Percentiles rank a stretch among this genome's conserved stretches.
Conservation (phyloP, 2,113 vertebrate genomes). For the Thamnophis sirtalis region DNA sequence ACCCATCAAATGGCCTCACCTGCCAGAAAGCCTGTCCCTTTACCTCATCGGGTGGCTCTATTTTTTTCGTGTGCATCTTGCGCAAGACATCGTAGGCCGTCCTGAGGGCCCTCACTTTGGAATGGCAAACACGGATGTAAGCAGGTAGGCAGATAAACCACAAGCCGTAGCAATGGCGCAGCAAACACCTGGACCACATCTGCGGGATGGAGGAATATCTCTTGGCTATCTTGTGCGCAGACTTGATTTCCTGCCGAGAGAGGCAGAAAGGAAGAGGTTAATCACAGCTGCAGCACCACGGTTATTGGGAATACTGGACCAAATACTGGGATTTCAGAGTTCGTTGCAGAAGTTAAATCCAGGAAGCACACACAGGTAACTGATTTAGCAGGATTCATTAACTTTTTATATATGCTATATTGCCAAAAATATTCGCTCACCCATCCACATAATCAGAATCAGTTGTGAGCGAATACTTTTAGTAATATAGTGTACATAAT, state of each 20-base stretch:
- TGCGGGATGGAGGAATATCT: conserved; percentile 91
- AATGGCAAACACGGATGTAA: conserved; percentile 87
- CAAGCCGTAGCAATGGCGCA: conserved; percentile 91
- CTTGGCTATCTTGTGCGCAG: conserved; percentile 92
- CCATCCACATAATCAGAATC: no score
- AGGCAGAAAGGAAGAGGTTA: neutral
- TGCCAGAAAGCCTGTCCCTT: rapidly evolving
- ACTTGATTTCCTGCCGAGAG: conserved; percentile 87
- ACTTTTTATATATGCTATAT: no score
- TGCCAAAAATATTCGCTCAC: no score
- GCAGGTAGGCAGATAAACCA: conserved; percentile 98
- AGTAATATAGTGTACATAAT: no score
- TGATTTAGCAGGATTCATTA: no score
- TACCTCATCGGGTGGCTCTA: conserved; percentile 97
- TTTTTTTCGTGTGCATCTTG: conserved; percentile 93
- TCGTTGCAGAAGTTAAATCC: no score
- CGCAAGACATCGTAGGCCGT: conserved; percentile 90
- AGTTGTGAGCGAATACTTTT: no score
- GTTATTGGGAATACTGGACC: no score
- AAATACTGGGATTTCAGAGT: neutral
- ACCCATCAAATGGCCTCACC: no score
- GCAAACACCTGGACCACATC: conserved; percentile 96
- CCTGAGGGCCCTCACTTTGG: conserved; percentile 91
- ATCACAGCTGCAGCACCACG: neutral
- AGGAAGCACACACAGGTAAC: no score